Conservation (phyloP, 1,140 invertebrate species). For the Lethocerus indicus region DNA sequence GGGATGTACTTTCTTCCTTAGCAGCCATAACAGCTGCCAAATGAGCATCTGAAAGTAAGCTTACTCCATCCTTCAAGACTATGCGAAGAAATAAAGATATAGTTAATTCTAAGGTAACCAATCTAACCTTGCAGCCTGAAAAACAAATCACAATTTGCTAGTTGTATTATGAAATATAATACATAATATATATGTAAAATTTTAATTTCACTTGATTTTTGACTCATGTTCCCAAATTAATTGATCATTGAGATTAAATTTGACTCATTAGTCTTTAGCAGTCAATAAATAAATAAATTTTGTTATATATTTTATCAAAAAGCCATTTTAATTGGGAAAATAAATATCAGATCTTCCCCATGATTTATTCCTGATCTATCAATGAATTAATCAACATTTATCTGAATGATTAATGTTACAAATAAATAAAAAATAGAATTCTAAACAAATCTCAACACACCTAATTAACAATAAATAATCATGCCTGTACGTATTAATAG, state of each 20-base stretch:
- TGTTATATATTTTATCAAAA: not conserved
- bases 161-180: not conserved
- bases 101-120: conserved; percentile 82
- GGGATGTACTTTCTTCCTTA: conserved; percentile 66
- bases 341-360: no score
- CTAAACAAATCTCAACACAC: no score
- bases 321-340: not conserved
- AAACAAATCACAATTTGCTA: conserved; percentile 11
- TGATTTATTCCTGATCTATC: no score
- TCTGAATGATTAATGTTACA: no score
- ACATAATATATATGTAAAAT: not conserved
- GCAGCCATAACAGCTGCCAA: conserved; percentile 56
- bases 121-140: conserved; percentile 57
- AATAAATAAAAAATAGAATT: no score
- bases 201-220: not conserved
- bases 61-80: conserved; percentile 30
- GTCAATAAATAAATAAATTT: not conserved
- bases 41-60: conserved; percentile 42
- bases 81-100: conserved; percentile 54
- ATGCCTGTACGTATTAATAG: no score
- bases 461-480: no score
- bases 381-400: no score
- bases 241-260: no score
- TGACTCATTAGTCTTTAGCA: not conserved
- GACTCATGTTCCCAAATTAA: no score